Percentiles rank a stretch among this genome's conserved stretches.
Conservation (phyloP, 92 coral and sea anemone species). For the Micromussa lordhowensis region DNA sequence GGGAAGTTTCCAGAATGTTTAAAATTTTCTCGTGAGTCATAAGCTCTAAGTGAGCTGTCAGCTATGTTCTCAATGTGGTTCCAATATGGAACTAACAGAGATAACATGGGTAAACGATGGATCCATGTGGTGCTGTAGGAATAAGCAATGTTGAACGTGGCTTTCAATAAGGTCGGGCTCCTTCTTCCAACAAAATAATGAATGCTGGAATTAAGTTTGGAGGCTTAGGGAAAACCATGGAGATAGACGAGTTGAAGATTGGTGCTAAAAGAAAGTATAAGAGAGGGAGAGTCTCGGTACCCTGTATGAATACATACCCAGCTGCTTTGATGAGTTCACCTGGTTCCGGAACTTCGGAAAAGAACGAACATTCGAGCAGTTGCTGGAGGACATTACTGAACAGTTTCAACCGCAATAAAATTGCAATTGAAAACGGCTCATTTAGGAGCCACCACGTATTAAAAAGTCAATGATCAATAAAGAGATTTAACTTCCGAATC, state of each 20-base stretch:
- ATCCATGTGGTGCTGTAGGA: conserved; percentile 4
- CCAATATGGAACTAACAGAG: conserved; percentile 18
- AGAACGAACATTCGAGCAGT: too few relatives aligned
- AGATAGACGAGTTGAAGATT: conserved; percentile 12
- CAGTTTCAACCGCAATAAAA: too few relatives aligned
- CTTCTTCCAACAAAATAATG: neutral
- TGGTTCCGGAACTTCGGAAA: too few relatives aligned
- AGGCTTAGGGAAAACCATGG: conserved; percentile 15
- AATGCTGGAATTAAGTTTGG: conserved; percentile 7
- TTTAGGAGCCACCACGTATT: too few relatives aligned
- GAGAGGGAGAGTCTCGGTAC: conserved; percentile 14
- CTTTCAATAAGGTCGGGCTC: neutral
- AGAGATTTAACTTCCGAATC: too few relatives aligned
- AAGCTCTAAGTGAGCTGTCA: conserved; percentile 14
- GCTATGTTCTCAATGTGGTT: conserved; percentile 14
- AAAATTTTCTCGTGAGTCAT: neutral
- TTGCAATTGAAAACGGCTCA: too few relatives aligned
- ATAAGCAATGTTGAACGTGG: conserved; percentile 16
- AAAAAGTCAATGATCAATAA: too few relatives aligned
- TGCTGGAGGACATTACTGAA: too few relatives aligned
- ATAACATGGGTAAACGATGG: conserved; percentile 15
- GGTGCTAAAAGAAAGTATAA: conserved; percentile 32
- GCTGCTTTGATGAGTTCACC: too few relatives aligned
- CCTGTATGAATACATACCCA: too few relatives aligned
- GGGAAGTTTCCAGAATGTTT: conserved; percentile 22